Evolutionary conservation across 1,140 invertebrate genomes (phyloP).

Genomic region (Drosophila subobscura): DNA sequence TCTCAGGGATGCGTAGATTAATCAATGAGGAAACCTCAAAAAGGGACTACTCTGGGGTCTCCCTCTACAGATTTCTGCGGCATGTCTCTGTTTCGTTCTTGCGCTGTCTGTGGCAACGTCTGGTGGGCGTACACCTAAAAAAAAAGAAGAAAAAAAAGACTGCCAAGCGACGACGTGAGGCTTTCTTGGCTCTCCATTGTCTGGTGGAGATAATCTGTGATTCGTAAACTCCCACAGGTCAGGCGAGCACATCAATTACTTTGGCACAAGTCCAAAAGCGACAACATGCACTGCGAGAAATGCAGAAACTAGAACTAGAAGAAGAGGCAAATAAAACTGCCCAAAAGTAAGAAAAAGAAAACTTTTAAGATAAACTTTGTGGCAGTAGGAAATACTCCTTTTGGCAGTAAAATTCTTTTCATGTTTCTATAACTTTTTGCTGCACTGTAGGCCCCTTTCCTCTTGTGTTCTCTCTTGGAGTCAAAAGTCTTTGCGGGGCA

Average conservation of each 20-base stretch:
- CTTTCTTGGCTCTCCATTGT: constrained; percentile 77
- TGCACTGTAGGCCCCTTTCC: not conserved
- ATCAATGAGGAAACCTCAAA: constrained; percentile 32
- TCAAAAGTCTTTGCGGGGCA: constrained; percentile 32
- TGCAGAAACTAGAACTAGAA: not conserved
- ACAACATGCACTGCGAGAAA: constrained; percentile 29
- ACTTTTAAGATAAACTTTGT: too few relatives aligned
- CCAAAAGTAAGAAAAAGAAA: not conserved
- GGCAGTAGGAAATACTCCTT: not conserved
- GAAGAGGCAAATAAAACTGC: too few relatives aligned
- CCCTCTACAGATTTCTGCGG: not conserved
- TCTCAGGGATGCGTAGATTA: constrained; percentile 16
- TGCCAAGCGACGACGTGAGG: constrained; percentile 75
- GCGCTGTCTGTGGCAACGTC: constrained; percentile 25
- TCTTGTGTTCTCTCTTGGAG: constrained; percentile 23
- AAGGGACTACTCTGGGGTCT: constrained; percentile 2
- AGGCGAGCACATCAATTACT: constrained; percentile 83
- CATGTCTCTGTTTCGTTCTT: not conserved
- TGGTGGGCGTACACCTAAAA: constrained; percentile 65
- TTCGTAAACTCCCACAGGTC: constrained; percentile 83
- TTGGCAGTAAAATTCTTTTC: not conserved
- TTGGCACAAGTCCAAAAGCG: constrained; percentile 72
- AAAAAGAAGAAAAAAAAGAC: constrained; percentile 19
- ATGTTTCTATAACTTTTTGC: not conserved
- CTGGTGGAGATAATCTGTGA: constrained; percentile 83